Conservation (phyloP, 2,888 invertebrate species). For the Dimorphilus gyrociliatus region DNA sequence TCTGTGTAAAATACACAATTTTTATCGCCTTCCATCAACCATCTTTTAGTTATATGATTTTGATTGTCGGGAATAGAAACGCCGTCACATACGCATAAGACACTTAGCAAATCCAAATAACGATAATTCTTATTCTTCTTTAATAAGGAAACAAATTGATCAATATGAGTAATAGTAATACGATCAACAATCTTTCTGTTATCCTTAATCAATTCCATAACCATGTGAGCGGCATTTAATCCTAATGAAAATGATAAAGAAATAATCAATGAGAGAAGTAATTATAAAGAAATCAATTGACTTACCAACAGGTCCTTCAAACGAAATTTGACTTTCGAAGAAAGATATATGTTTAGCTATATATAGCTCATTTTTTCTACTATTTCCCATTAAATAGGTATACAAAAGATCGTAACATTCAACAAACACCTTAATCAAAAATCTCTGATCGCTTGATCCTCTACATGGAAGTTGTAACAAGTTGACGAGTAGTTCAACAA, state of each 20-base stretch:
- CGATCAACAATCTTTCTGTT: slow-evolving; percentile 35
- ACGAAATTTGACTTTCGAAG: slow-evolving; percentile 28
- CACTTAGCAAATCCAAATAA: slow-evolving; percentile 28
- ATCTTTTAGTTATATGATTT: slow-evolving; percentile 27
- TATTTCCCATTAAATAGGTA: slow-evolving; percentile 31
- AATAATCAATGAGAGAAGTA: too few species aligned
- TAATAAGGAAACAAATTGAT: slow-evolving; percentile 27
- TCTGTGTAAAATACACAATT: slow-evolving; percentile 34
- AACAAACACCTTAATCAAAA: slow-evolving; percentile 24
- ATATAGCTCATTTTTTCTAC: slow-evolving; percentile 35
- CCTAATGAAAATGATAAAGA: too few species aligned
- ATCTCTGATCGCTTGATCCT: slow-evolving; percentile 23
- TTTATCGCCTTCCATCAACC: slow-evolving; percentile 14
- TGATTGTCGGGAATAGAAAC: slow-evolving; percentile 34
- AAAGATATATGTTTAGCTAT: slow-evolving; percentile 35
- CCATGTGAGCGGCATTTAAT: slow-evolving; percentile 33
- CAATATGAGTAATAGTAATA: slow-evolving; percentile 26
- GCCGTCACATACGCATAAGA: slow-evolving; percentile 34
- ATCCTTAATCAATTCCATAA: slow-evolving; percentile 33
- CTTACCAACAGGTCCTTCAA: slow-evolving; percentile 11
- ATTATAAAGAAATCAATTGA: too few species aligned
- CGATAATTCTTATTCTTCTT: slow-evolving; percentile 28
- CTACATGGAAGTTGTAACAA: slow-evolving; percentile 24
- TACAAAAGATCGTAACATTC: slow-evolving; percentile 28
- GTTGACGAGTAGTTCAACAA: slow-evolving; percentile 28